Evolutionary conservation across 2,888 invertebrate genomes (phyloP).

Genomic region (Agapostemon virescens): DNA sequence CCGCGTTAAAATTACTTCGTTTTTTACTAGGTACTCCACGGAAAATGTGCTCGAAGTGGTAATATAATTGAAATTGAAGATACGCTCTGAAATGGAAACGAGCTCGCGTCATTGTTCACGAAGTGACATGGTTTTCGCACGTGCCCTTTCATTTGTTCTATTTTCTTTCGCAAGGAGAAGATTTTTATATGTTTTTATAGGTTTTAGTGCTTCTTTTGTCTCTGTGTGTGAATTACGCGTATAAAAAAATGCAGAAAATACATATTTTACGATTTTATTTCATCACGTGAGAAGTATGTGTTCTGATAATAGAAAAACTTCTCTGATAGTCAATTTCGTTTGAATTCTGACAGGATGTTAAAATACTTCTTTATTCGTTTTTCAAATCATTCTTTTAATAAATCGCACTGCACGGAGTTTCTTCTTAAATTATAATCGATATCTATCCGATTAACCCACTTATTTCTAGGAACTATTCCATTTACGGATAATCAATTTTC

Average conservation of each 20-base stretch:
- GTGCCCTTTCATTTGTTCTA: background rate
- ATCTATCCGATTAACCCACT: background rate
- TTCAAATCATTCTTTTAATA: too few species aligned
- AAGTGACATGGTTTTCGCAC: background rate
- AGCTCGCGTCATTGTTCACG: background rate
- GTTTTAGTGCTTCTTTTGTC: background rate
- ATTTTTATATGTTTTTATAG: too few species aligned
- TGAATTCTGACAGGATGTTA: background rate
- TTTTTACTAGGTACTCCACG: background rate
- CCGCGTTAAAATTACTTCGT: slow-evolving; percentile 1
- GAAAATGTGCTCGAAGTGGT: background rate
- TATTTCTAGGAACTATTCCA: background rate
- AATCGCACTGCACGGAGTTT: too few species aligned
- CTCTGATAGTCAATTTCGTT: background rate
- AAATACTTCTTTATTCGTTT: background rate
- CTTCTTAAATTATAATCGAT: background rate
- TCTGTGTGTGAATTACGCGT: background rate
- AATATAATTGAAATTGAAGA: background rate
- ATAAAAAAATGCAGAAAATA: too few species aligned
- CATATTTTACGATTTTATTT: background rate
- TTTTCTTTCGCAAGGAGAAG: background rate
- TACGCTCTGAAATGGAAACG: background rate
- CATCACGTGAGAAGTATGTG: background rate
- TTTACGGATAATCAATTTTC: background rate
- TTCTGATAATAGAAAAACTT: background rate